A percentile compares a stretch with the other conserved stretches of the same genome.
Evolutionary conservation across 2,888 invertebrate genomes (phyloP).

Genomic region (Epinotia brunnichana): DNA sequence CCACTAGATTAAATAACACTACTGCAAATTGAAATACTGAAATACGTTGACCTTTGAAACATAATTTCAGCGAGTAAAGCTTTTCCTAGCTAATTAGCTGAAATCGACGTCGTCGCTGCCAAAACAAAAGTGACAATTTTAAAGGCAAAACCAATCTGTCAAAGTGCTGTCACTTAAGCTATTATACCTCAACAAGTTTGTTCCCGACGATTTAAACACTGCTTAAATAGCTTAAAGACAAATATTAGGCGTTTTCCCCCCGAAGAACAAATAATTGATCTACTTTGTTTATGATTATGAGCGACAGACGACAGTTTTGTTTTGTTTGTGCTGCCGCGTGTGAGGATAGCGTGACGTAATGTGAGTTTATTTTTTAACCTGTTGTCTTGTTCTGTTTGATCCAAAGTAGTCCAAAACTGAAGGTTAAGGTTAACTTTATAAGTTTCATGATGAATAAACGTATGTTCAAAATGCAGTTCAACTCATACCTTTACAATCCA

Average conservation of each 20-base stretch:
- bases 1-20: constrained; percentile 42
- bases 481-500: too few species aligned
- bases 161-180: constrained; percentile 7
- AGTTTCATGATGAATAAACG: too few species aligned
- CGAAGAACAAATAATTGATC: background rate
- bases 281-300: constrained; percentile 24
- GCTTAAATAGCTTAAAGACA: constrained; percentile 2
- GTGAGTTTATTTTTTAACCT: constrained; percentile 13
- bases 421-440: constrained; percentile 16
- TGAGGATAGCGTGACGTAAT: constrained; percentile 21
- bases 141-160: constrained; percentile 13
- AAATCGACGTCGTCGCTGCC: constrained; percentile 27
- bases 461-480: too few species aligned
- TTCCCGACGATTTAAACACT: background rate
- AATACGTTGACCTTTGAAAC: constrained; percentile 22
- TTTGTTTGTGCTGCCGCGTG: constrained; percentile 26
- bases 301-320: background rate
- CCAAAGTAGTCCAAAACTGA: background rate
- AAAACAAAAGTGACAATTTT: background rate
- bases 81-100: constrained; percentile 5
- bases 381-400: too few species aligned
- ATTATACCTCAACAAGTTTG: background rate
- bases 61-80: constrained; percentile 25
- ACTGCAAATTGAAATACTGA: constrained; percentile 32
- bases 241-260: constrained; percentile 4